These are phyloP conservation scores for Podocnemis expansa DNA, from an alignment of 2,113 vertebrate species.

Conservation along the genomic window DNA sequence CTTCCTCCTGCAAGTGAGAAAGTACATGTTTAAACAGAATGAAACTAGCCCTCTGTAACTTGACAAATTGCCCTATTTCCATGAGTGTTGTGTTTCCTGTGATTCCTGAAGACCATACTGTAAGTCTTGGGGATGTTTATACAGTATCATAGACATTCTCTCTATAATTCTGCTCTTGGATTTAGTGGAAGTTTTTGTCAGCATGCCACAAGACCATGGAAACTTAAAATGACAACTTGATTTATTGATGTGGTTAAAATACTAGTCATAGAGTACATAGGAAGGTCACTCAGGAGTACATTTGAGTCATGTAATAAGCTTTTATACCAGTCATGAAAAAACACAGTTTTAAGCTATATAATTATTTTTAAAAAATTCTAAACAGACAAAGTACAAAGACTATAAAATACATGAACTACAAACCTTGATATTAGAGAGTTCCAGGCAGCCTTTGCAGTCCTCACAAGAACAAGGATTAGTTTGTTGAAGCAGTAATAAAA, in stretches of 20 bases:
- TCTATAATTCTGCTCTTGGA: conserved; percentile 45
- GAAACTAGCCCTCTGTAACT: conserved; percentile 68
- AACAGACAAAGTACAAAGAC: not conserved
- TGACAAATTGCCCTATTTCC: conserved; percentile 68
- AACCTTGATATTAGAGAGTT: not conserved
- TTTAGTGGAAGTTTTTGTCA: conserved; percentile 61
- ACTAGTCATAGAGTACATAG: not conserved
- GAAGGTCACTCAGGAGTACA: not conserved
- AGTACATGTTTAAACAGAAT: conserved; percentile 67
- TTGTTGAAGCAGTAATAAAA: not conserved
- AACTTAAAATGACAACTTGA: conserved; percentile 46
- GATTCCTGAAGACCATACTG: conserved; percentile 68
- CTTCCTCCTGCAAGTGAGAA: conserved; percentile 59
- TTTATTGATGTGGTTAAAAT: conserved; percentile 56
- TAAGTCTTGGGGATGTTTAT: conserved; percentile 59
- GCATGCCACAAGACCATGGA: conserved; percentile 27
- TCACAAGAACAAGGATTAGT: not conserved
- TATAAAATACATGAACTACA: not conserved
- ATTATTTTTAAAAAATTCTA: not conserved
- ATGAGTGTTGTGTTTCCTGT: conserved; percentile 51
- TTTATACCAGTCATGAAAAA: not conserved
- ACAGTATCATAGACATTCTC: conserved; percentile 51
- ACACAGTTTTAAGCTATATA: not conserved
- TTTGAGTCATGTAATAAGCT: not conserved
- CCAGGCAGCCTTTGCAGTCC: not conserved